Percentiles rank a stretch among this genome's conserved stretches.
These are phyloP conservation scores for Piprites chloris DNA, from an alignment of 2,113 vertebrate genomes.

Conservation along the genomic window DNA sequence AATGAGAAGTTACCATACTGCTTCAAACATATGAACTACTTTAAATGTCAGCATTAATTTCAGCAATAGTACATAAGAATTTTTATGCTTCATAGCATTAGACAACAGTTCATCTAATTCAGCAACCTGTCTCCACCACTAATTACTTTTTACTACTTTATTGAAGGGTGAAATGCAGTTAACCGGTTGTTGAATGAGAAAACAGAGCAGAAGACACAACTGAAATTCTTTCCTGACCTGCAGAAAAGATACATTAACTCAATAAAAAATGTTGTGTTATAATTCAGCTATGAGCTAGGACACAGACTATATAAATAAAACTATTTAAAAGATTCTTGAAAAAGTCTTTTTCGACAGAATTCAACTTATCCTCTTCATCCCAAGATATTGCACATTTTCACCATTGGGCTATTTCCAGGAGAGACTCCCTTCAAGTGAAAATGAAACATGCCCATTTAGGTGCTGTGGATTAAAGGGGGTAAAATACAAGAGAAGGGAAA, in stretches of 20 bases:
- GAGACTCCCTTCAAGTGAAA: neutral
- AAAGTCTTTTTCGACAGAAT: neutral
- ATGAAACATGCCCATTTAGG: neutral
- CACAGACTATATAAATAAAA: neutral
- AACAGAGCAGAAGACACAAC: neutral
- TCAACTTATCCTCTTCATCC: neutral
- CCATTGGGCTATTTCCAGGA: neutral
- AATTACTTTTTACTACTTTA: neutral
- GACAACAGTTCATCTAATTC: neutral
- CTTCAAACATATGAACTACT: neutral
- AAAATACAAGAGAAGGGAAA: neutral
- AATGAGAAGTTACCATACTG: neutral
- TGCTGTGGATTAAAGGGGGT: neutral
- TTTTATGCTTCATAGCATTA: neutral
- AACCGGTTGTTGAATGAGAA: neutral
- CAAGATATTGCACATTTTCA: neutral
- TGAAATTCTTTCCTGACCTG: neutral
- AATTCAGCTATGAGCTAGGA: neutral
- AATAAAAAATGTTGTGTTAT: neutral
- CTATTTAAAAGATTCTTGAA: neutral
- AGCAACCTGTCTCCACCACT: neutral
- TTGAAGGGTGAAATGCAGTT: neutral
- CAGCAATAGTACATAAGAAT: neutral
- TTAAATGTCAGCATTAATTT: neutral
- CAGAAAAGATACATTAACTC: neutral